A percentile compares a stretch with the other conserved stretches of the same genome.
Conservation (phyloP, 2,113 vertebrate genomes). For the Motacilla alba region DNA sequence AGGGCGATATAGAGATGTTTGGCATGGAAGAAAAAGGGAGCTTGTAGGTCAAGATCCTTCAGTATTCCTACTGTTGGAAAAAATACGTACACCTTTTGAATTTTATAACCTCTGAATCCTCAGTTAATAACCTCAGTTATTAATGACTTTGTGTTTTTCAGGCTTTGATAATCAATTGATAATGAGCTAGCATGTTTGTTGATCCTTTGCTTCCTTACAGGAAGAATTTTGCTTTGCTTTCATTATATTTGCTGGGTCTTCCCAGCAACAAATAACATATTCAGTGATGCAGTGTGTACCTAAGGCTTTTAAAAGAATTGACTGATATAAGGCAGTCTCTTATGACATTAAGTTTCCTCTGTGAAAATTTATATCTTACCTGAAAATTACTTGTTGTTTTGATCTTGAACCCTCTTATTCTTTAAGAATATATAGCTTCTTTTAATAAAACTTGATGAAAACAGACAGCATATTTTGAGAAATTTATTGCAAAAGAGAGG, state of each 20-base stretch:
- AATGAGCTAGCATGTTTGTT: neutral
- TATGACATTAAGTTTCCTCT: neutral
- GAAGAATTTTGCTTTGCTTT: neutral
- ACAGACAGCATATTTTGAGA: neutral
- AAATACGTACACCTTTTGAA: neutral
- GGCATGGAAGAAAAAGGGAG: neutral
- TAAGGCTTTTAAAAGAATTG: neutral
- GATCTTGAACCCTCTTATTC: neutral
- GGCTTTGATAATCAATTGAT: neutral
- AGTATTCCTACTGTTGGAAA: neutral
- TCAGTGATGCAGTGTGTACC: neutral
- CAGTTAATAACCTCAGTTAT: neutral
- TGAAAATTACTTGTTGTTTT: neutral
- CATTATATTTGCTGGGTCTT: neutral
- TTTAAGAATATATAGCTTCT: neutral
- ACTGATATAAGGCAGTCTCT: neutral
- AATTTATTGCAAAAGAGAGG: neutral
- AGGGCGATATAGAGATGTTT: neutral
- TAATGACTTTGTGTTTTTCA: neutral
- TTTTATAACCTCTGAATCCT: neutral
- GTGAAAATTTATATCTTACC: neutral
- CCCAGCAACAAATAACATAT: neutral
- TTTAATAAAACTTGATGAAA: neutral
- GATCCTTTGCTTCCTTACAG: neutral
- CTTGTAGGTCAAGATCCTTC: neutral